These are phyloP conservation scores for Beroe ovata DNA, from an alignment of 37 sponge, comb jelly and placozoan genomes.

Conservation along the genomic window DNA sequence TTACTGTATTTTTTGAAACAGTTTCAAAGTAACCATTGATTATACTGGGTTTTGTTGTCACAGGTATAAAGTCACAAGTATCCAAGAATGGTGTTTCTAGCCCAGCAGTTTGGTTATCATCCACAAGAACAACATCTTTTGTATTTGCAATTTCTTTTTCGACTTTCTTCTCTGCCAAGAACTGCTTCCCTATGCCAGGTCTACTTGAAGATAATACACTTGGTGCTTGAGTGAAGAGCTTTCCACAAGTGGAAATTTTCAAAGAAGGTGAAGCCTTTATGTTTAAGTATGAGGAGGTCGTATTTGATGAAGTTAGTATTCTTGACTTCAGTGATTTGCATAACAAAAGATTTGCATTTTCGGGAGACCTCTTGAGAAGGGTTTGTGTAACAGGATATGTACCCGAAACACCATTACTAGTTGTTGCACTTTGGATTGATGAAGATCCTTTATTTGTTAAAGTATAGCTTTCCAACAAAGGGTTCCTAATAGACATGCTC, in stretches of 20 bases:
- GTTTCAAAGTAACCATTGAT: conserved; percentile 57
- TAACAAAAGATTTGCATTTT: background rate
- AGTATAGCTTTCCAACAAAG: conserved; percentile 15
- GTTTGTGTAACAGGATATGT: background rate
- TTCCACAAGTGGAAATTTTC: background rate
- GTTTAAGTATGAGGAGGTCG: no score
- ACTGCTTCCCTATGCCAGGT: no score
- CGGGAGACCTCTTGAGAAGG: background rate
- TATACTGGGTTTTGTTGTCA: background rate
- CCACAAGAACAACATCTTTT: background rate
- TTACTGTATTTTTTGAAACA: background rate
- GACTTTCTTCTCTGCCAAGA: no score
- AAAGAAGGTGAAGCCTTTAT: background rate
- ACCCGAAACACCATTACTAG: background rate
- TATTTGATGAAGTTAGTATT: background rate
- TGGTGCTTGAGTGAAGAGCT: background rate
- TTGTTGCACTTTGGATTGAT: background rate
- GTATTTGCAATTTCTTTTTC: background rate
- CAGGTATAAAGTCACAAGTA: background rate
- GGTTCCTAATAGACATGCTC: conserved; percentile 29
- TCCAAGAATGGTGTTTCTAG: background rate
- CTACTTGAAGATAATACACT: no score
- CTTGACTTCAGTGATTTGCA: background rate
- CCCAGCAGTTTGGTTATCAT: background rate
- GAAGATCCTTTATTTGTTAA: background rate